phyloP scores from a whole-genome alignment of 2,113 vertebrate species.

The Oplegnathus fasciatus region DNA sequence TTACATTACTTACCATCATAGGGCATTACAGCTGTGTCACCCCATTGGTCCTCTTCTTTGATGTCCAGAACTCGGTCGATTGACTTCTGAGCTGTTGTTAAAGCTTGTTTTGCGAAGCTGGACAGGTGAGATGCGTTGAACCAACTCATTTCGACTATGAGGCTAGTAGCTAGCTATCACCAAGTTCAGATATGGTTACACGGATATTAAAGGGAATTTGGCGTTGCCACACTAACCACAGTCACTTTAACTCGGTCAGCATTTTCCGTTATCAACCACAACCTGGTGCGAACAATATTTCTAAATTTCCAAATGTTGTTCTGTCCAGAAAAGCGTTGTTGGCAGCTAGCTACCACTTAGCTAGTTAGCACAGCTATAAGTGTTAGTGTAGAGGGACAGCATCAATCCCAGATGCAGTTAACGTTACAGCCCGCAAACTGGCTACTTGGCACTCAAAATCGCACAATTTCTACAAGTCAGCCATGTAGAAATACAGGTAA shows the following conservation, averaged over 20 bases:
- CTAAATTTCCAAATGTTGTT: not conserved
- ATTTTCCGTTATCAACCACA: not conserved
- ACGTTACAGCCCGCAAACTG: slow-evolving; percentile 33
- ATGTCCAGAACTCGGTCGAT: slow-evolving; percentile 98
- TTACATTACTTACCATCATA: slow-evolving; percentile 84
- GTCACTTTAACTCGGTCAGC: not conserved
- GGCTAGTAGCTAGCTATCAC: slow-evolving; percentile 37
- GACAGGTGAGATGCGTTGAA: slow-evolving; percentile 98
- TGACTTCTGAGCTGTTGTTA: slow-evolving; percentile 97
- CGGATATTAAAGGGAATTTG: not conserved
- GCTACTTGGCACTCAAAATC: slow-evolving; percentile 11
- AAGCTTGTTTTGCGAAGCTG: slow-evolving; percentile 97
- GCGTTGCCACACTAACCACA: not conserved
- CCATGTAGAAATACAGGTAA: not conserved
- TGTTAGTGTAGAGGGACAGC: not conserved
- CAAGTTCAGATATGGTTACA: slow-evolving; percentile 7
- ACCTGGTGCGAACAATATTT: not conserved
- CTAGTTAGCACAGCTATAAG: slow-evolving; percentile 46
- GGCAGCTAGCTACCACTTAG: slow-evolving; percentile 9
- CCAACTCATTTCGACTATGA: slow-evolving; percentile 90
- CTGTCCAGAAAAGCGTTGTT: not conserved
- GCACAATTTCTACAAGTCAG: not conserved
- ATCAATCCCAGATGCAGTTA: slow-evolving; percentile 7
- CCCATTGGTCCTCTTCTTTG: slow-evolving; percentile 94
- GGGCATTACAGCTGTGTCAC: slow-evolving; percentile 84